Conservation (phyloP, 2,888 invertebrate genomes). For the Diploptera punctata region DNA sequence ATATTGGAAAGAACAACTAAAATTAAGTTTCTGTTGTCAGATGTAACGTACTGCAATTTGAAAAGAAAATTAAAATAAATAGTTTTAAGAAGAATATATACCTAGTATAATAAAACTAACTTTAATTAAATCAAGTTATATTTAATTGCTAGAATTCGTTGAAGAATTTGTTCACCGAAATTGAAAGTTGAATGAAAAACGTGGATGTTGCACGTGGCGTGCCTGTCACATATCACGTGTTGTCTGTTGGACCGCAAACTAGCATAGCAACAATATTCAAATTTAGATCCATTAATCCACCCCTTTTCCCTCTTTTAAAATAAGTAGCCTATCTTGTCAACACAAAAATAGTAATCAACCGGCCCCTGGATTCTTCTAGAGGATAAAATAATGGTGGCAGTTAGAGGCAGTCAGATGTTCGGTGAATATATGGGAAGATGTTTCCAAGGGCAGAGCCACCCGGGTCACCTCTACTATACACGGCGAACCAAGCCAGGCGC, state of each 20-base stretch:
- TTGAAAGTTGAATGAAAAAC: too few relatives aligned
- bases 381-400: not conserved
- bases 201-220: too few relatives aligned
- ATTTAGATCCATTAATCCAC: slow-evolving; percentile 1
- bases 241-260: not conserved
- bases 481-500: slow-evolving; percentile 11
- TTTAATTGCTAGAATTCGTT: too few relatives aligned
- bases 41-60: too few relatives aligned
- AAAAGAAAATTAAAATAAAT: too few relatives aligned
- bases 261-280: slow-evolving; percentile 3
- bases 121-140: too few relatives aligned
- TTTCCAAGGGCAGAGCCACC: not conserved
- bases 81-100: too few relatives aligned
- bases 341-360: not conserved
- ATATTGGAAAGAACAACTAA: too few relatives aligned
- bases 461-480: not conserved
- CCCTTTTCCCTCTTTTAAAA: not conserved
- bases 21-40: too few relatives aligned
- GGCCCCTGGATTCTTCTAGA: slow-evolving; percentile 26
- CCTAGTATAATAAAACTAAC: too few relatives aligned
- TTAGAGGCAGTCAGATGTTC: not conserved
- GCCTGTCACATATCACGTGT: too few relatives aligned
- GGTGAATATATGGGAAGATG: not conserved
- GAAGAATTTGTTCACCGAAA: too few relatives aligned
- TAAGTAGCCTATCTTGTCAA: not conserved